Base-by-base conservation (phyloP, 2,113 vertebrate genomes). In the Pyrgilauda ruficollis region DNA sequence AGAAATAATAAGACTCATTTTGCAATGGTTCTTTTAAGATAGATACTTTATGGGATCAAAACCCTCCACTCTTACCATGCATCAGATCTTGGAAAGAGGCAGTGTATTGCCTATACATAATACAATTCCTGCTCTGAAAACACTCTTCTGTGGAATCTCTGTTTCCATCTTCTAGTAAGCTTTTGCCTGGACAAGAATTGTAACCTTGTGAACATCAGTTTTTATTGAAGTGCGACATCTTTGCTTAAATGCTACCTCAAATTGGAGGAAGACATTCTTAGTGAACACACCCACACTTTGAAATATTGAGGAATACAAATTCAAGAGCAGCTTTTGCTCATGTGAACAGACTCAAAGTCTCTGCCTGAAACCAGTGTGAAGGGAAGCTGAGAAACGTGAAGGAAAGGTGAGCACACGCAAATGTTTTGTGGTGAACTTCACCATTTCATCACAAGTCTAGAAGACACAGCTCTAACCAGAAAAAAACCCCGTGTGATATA, bases 81-180 rank as follows among this genome's bases (percentile, higher is more conserved):
- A 44, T 67, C 44, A 78, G n/a, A 77, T 13, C 30, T 52, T 47
- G n/a, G 33, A 39, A 75, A 77, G 55, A 85, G 21, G 27, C 9
- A 35, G 7, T 31, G 5, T 31, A 23, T 3, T 43, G 2, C 27
- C 17, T 66, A 10, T 7, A 53, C 0, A 4, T 14, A 64, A 24
- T 2, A 46, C 10, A 6, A 52, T 39, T 58, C 26, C 66, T 73
- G 35, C 61, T 79, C 52, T 8, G 8, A 93, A 92, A 68, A 55
- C 17, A 43, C 2, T 21, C 3, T 16, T 84, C 26, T 15, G 3
- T 53, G n/a, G 59, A 83, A 69, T 27, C 26, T 77, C 37, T 2
- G 1, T 19, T 88, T 86, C 44, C 43, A 28, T 59, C 64, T 84
- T 67, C 61, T 21, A 77, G 33, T 30, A 43, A 80, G 26, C 2